These are phyloP conservation scores for Tortrix viridana DNA, from an alignment of 2,888 invertebrate species.

Conservation along the genomic window DNA sequence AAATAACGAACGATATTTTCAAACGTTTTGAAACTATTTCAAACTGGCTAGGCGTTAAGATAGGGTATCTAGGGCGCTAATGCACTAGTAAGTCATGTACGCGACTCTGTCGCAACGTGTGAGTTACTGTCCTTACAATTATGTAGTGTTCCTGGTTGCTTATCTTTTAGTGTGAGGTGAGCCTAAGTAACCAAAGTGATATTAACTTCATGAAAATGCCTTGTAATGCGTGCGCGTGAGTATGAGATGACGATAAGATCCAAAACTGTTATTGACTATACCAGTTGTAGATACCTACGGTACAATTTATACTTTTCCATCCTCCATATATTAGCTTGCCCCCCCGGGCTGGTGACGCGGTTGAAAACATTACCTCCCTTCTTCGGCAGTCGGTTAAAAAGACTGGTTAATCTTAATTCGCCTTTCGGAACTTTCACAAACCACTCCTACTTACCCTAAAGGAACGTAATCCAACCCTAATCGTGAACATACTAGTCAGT, in stretches of 20 bases:
- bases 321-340: too few relatives aligned
- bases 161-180: constrained; percentile 16
- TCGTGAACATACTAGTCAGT: background rate
- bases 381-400: too few relatives aligned
- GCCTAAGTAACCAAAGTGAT: constrained; percentile 2
- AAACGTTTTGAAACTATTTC: constrained; percentile 58
- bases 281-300: too few relatives aligned
- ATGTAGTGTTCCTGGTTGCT: constrained; percentile 25
- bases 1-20: constrained; percentile 44
- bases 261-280: too few relatives aligned
- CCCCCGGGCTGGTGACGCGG: too few relatives aligned
- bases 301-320: too few relatives aligned
- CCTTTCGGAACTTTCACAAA: background rate
- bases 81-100: constrained; percentile 79
- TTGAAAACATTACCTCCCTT: too few relatives aligned
- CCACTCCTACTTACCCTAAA: background rate
- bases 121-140: constrained; percentile 55
- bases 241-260: too few relatives aligned
- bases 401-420: background rate
- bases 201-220: too few relatives aligned
- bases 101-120: constrained; percentile 65
- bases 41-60: constrained; percentile 68
- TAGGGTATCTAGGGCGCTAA: constrained; percentile 77
- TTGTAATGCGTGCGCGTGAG: too few relatives aligned
- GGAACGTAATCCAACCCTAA: background rate